A percentile compares a stretch with the other conserved stretches of the same genome.
These are phyloP conservation scores for Otocyon megalotis DNA, from an alignment of 2,113 vertebrate genomes.

Conservation along the genomic window DNA sequence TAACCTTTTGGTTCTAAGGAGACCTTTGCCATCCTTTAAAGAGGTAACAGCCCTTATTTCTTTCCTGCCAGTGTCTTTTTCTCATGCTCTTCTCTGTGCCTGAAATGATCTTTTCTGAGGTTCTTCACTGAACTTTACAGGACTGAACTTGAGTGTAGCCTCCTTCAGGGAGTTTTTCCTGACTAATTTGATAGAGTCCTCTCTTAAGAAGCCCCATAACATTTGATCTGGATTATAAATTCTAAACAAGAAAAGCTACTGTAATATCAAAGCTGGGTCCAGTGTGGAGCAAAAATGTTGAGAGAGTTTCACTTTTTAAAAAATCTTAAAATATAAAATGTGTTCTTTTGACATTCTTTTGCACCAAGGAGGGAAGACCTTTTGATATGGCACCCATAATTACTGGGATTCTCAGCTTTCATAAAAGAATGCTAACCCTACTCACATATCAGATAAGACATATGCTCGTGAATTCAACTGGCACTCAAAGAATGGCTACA, in stretches of 20 bases:
- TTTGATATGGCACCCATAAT: not conserved
- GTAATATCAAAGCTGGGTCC: not conserved
- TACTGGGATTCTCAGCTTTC: not conserved
- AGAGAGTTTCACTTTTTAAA: not conserved
- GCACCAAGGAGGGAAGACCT: not conserved
- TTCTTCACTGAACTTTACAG: not conserved
- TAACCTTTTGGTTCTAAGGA: not conserved
- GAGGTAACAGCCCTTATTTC: not conserved
- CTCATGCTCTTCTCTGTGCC: not conserved
- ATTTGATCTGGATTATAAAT: not conserved
- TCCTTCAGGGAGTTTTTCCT: not conserved
- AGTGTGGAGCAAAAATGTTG: not conserved
- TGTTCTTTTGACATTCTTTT: not conserved
- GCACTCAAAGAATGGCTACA: not conserved
- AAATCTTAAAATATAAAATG: not conserved
- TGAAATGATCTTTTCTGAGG: not conserved
- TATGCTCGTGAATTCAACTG: not conserved
- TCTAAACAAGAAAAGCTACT: not conserved
- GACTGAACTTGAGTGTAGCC: not conserved
- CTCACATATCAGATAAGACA: not conserved
- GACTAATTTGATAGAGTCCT: too few species aligned
- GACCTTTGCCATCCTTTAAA: not conserved
- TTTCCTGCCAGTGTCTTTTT: not conserved
- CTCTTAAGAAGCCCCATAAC: not conserved
- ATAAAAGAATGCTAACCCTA: not conserved